Evolutionary conservation across 2,888 invertebrate species (phyloP), one percentile per base, ranked within the genome.

Genomic region (Tolmerus cingulatus): DNA sequence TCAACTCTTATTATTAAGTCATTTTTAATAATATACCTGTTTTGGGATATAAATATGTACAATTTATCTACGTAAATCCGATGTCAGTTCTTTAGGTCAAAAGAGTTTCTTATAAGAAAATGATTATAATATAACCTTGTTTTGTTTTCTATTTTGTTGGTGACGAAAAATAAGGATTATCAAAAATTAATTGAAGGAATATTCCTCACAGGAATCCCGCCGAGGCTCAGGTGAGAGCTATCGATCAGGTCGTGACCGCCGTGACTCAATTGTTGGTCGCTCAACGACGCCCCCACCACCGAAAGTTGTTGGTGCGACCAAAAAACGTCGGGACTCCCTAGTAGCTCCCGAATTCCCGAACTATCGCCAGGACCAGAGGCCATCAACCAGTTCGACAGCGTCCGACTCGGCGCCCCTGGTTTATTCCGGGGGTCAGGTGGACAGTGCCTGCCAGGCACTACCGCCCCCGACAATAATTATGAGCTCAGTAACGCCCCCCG

Each of bases 401-500:
- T 96, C 96, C 30, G 96, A 96, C 92, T 95, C 96, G 12, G 94
- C 94, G 74, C 95, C 95, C 30, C 88, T 90, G 88, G 89, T 90
- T 23, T 91, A 91, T 87, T 88, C 90, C 86, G 89, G 90, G 87
- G 92, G 93, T 84, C 93, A 94, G 89, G 94, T 94, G 1, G 95
- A 95, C 89, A 94, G 94, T 76, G 94, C 95, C 90, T 94, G 95
- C 89, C 95, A 95, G 91, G 93, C 93, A 1, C 93, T 95, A 23
- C 95, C 94, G 66, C 95, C 95, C 14, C 97, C 97, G 5, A 97
- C 96, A 27, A 97, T 97, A 88, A 95, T 97, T 84, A 97, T 95
- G 90, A 97, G 96, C 74, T 96, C 96, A 87, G 97, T 97, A 27
- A 97, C 97, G 51, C 97, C 97, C 19, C 97, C 97, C 74, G 95